phyloP scores from a whole-genome alignment of 2,888 invertebrate genomes.

The Orthonychiurus folsomi region DNA sequence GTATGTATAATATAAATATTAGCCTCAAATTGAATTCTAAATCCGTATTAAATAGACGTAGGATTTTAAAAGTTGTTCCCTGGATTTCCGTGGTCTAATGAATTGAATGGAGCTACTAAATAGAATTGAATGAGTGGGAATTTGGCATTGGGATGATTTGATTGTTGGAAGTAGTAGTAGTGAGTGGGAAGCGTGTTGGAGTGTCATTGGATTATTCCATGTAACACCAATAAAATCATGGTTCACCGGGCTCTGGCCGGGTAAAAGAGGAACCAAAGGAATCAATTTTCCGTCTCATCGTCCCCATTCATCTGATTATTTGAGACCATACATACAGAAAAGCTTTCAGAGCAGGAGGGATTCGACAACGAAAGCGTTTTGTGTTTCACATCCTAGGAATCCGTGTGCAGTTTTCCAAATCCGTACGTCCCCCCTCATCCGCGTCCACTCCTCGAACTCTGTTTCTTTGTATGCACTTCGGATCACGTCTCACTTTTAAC shows the following conservation, averaged over 20 bases:
- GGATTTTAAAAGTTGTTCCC: no score
- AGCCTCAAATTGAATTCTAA: no score
- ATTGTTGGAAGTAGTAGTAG: not conserved
- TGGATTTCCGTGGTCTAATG: constrained; percentile 4
- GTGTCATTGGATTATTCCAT: constrained; percentile 17
- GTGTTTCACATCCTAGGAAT: not conserved
- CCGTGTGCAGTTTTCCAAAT: not conserved
- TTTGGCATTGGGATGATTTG: not conserved
- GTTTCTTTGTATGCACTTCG: constrained; percentile 23
- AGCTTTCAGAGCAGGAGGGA: not conserved
- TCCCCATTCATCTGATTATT: constrained; percentile 26
- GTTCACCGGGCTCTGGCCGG: constrained; percentile 18
- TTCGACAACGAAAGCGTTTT: not conserved
- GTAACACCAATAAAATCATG: constrained; percentile 29
- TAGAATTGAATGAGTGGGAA: constrained; percentile 19
- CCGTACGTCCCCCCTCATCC: no score
- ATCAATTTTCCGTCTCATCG: constrained; percentile 35
- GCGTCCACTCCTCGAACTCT: not conserved
- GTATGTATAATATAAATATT: no score
- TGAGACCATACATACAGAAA: constrained; percentile 11
- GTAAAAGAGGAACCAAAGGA: constrained; percentile 28
- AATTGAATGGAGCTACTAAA: constrained; percentile 20
- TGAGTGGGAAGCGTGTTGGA: not conserved
- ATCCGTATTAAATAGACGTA: no score
- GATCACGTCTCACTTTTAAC: constrained; percentile 25